Evolutionary conservation across 2,888 invertebrate species (phyloP), one percentile per base, ranked within the genome.

Genomic region (Myopa tessellatipennis): DNA sequence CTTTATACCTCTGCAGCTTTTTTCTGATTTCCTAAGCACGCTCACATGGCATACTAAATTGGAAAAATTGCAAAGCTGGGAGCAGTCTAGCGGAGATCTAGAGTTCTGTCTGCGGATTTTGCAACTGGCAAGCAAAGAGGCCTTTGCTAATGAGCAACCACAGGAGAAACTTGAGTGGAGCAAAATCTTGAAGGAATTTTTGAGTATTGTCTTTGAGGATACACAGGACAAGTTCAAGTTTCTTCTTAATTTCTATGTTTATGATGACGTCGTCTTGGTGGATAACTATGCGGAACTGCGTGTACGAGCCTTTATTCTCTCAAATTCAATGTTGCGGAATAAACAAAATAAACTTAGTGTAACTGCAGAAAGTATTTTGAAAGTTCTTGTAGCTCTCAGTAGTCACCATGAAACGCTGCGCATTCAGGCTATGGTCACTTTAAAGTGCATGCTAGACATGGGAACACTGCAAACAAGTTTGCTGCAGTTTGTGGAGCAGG

Each of bases 341-440:
- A 68, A 78, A 12, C 79, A 80, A 16, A 71, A 82, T 36, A 74
- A 81, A n/a, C 80, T 82, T 45, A 77, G 77, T 7, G 60, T 88
- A 4, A 79, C 80, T 7, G 12, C 77, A 0, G 36, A 68, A 38
- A 84, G 87, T 34, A 80, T 88, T 18, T 77, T 88, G 0, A 86
- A 87, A 69, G 81, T 88, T 8, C 81, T 87, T 52, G 87, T 93
- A 0, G 92, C 92, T 14, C 88, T 94, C 7, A 90, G 91, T 63
- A 91, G 92, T 80, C 90, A 91, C 0, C 86, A 92, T 18, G 84
- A 89, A 40, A 87, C 89, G 0, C 91, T 94, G 67, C 90, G 95
- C 18, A 84, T 90, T 77, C 90, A 90, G 36, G 90, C 92, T 0
- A 84, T 94, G 4, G 89, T 91, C 26, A 90, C 93, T 16, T 84